These are phyloP conservation scores for Phoxinus dragarum DNA, from an alignment of 2,797 vertebrate species.

Conservation along the genomic window DNA sequence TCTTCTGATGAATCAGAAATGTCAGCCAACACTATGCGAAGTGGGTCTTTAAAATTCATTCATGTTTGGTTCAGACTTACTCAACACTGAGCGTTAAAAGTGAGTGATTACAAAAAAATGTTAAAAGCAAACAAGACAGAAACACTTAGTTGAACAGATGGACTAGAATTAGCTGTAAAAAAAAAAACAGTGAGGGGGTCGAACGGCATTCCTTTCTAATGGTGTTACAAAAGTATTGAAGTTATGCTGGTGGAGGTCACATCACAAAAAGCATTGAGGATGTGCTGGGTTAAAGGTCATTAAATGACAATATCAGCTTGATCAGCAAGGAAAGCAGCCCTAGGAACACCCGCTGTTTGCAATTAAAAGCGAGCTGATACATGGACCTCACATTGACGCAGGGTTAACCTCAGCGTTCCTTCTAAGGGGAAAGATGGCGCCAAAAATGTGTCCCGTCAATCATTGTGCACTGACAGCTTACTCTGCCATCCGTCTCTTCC, in stretches of 20 bases:
- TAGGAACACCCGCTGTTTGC: constrained; percentile 22
- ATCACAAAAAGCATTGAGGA: constrained; percentile 24
- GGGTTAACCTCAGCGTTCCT: neutral
- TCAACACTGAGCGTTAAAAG: neutral
- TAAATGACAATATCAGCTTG: constrained; percentile 37
- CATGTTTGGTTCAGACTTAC: constrained; percentile 1
- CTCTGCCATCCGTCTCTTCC: neutral
- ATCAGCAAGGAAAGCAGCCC: constrained; percentile 30
- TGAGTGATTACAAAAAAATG: neutral
- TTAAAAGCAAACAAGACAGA: neutral
- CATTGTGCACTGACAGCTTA: neutral
- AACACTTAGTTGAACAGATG: neutral
- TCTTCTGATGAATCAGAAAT: constrained; percentile 9
- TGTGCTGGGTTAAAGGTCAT: constrained; percentile 32
- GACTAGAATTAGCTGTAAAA: neutral
- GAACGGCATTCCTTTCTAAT: constrained; percentile 13
- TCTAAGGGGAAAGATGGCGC: neutral
- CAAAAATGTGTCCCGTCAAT: constrained; percentile 1
- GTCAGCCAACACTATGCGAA: neutral
- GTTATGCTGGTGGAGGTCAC: constrained; percentile 20
- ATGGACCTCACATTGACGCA: constrained; percentile 35
- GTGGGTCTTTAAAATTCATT: neutral
- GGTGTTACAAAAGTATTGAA: neutral
- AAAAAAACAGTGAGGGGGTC: neutral
- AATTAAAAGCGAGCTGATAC: constrained; percentile 47